Evolutionary conservation across 2,888 invertebrate genomes (phyloP).

Genomic region (Salpingus planirostris): DNA sequence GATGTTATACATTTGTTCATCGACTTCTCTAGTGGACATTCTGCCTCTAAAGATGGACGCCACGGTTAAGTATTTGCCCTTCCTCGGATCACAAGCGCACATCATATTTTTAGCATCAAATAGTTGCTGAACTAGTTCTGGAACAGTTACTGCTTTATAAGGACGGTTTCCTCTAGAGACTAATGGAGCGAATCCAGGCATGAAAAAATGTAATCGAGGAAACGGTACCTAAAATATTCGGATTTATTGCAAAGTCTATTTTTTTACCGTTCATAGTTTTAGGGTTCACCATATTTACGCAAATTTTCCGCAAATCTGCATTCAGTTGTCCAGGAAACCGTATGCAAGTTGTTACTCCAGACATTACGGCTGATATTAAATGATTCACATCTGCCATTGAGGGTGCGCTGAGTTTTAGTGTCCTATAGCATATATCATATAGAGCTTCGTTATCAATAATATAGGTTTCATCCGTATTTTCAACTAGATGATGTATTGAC

Average conservation of each 20-base stretch:
- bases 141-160: slow-evolving; percentile 67
- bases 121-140: slow-evolving; percentile 69
- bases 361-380: slow-evolving; percentile 50
- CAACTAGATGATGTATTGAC: slow-evolving; percentile 49
- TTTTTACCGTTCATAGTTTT: too few species aligned
- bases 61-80: slow-evolving; percentile 70
- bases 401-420: slow-evolving; percentile 50
- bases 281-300: slow-evolving; percentile 54
- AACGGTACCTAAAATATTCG: slow-evolving; percentile 58
- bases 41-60: slow-evolving; percentile 72
- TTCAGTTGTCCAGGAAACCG: slow-evolving; percentile 63
- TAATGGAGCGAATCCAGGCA: slow-evolving; percentile 58
- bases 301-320: slow-evolving; percentile 54
- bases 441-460: slow-evolving; percentile 56
- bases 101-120: slow-evolving; percentile 84
- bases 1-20: slow-evolving; percentile 54
- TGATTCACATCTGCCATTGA: slow-evolving; percentile 50
- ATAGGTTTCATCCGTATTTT: slow-evolving; percentile 54
- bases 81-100: slow-evolving; percentile 80
- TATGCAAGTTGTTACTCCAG: slow-evolving; percentile 53
- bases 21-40: slow-evolving; percentile 56
- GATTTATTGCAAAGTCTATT: slow-evolving; percentile 51
- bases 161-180: slow-evolving; percentile 51
- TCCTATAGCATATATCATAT: slow-evolving; percentile 53
- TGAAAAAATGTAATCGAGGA: slow-evolving; percentile 57